Evolutionary conservation across 2,113 vertebrate species (phyloP).

Genomic region (Zapornia atra): DNA sequence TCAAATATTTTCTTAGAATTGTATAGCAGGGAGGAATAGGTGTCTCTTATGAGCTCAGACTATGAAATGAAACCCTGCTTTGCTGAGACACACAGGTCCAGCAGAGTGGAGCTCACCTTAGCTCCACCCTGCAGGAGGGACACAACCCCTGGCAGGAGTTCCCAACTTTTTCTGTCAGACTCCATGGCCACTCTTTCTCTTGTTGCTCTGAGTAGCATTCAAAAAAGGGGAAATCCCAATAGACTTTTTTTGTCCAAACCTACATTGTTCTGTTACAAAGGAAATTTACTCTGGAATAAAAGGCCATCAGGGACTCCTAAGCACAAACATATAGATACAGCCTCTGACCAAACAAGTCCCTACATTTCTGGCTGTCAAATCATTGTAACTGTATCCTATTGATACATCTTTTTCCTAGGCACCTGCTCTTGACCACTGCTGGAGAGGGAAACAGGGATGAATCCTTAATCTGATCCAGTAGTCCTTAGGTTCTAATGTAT

Average conservation of each 20-base stretch:
- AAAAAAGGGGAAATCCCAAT: not conserved
- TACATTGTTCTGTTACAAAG: not conserved
- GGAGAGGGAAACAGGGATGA: not conserved
- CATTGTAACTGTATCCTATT: not conserved
- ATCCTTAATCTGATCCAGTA: not conserved
- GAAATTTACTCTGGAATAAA: not conserved
- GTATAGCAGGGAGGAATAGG: not conserved
- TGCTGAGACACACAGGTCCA: not conserved
- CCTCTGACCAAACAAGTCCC: not conserved
- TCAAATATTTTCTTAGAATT: slow-evolving; percentile 5
- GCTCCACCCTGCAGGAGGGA: not conserved
- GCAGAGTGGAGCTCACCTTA: not conserved
- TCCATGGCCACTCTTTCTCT: not conserved
- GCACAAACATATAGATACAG: not conserved
- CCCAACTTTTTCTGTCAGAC: not conserved
- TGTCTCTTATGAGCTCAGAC: not conserved
- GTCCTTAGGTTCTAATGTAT: not conserved
- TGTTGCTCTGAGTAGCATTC: not conserved
- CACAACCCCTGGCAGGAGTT: not conserved
- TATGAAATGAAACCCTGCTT: not conserved
- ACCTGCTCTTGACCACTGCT: not conserved
- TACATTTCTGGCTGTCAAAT: not conserved
- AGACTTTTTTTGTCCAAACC: not conserved
- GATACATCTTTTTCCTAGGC: not conserved
- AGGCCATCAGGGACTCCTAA: not conserved